These are phyloP conservation scores for Mormyrus iriodes DNA, from an alignment of 2,113 vertebrate species.

Conservation along the genomic window DNA sequence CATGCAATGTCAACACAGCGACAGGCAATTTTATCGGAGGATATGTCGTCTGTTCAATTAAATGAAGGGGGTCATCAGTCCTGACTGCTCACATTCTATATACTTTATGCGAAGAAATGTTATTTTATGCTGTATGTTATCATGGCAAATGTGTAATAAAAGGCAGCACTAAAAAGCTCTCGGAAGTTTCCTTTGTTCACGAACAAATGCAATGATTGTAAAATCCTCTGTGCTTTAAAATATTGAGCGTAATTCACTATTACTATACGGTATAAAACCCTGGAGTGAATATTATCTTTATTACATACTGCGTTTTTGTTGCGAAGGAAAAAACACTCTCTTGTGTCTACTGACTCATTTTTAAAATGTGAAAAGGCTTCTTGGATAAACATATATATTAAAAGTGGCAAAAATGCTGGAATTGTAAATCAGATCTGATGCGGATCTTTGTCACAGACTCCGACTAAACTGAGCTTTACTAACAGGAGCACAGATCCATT, in stretches of 20 bases:
- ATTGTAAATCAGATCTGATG: neutral
- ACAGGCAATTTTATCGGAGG: neutral
- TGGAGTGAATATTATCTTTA: neutral
- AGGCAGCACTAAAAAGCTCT: neutral
- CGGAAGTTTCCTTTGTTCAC: neutral
- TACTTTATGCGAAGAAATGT: neutral
- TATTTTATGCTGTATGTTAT: neutral
- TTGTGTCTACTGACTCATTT: neutral
- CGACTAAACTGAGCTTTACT: neutral
- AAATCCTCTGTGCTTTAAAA: neutral
- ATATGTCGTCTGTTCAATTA: neutral
- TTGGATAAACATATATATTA: neutral
- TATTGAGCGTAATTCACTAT: neutral
- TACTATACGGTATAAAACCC: neutral
- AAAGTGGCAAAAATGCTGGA: neutral
- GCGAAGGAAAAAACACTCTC: neutral
- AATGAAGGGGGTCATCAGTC: neutral
- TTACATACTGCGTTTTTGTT: neutral
- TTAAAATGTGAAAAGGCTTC: neutral
- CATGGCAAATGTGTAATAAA: neutral
- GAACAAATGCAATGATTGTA: neutral
- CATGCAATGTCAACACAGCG: neutral
- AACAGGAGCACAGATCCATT: neutral
- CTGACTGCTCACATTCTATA: neutral
- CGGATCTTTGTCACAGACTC: neutral